Base-by-base conservation (phyloP, 2,888 invertebrate species). In the Megaustenia siamemsis region DNA sequence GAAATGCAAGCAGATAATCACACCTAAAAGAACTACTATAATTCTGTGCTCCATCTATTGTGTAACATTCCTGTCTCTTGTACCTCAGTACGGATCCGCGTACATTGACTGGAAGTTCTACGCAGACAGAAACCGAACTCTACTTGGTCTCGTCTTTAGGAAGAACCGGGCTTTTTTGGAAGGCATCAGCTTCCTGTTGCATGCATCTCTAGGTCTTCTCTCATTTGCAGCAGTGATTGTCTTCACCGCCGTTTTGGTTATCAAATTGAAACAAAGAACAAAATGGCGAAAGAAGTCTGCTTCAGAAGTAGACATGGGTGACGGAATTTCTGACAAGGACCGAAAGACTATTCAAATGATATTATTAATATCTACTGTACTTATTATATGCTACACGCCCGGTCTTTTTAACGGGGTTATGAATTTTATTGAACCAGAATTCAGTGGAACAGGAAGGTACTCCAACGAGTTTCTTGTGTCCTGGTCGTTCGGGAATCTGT, bases 81-180 rank as follows among this genome's bases (percentile, higher is more conserved):
- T 53, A 0, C 76, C 76, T 0, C 76, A 76, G 45, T 76, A 76
- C 45, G 56, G 53, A 21, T 53, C 76, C 21, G 76, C 76, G 1
- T 76, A 76, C 35, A 76, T 76, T 3, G 76, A 56, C 56, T 76
- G 76, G 76, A 76, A 76, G 35, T 53, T 76, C 76, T 76, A 76
- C 35, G 8, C 53, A 24, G 76, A 53, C 18, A 76, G 10, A 21
- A 76, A 76, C 35, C 8, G 56, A 56, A 76, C 76, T 24, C 76
- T 76, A 3, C 21, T 76, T 2, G 76, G 76, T 53, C 76, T 76
- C 2, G 53, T 76, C 15, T 56, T 56, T 56, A 32, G 45, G 0
- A 24, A 76, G 1, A 76, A 76, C 56, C 12, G 76, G 1, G 76
- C 5, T 8, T 35, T 53, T 18, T 1, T 76, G 35, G 76, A 76